A percentile compares a stretch with the other conserved stretches of the same genome.
These are phyloP conservation scores for Limenitis camilla DNA, from an alignment of 2,888 invertebrate genomes.

Conservation along the genomic window DNA sequence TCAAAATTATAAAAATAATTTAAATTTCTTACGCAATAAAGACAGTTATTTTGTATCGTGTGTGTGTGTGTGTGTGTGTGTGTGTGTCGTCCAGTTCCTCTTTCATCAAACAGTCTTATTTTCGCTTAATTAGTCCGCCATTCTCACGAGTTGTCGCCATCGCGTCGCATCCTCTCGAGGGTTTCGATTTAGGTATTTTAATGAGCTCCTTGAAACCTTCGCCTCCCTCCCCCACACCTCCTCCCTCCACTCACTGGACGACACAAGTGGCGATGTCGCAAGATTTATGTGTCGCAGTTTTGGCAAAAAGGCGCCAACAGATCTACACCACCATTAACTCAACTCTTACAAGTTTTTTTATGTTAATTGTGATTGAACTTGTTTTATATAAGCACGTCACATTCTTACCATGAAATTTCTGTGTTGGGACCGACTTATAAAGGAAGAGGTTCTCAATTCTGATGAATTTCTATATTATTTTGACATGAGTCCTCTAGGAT, in stretches of 20 bases:
- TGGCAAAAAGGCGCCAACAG: slow-evolving; percentile 20
- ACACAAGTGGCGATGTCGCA: slow-evolving; percentile 11
- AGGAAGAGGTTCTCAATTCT: too few relatives aligned
- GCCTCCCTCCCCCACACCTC: slow-evolving; percentile 6
- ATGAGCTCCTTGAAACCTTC: slow-evolving; percentile 40
- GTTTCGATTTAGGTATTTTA: slow-evolving; percentile 60
- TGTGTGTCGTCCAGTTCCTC: slow-evolving; percentile 2
- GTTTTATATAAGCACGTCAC: neutral
- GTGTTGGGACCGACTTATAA: too few relatives aligned
- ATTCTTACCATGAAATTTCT: too few relatives aligned
- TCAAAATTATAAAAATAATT: too few relatives aligned
- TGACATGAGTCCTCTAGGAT: too few relatives aligned
- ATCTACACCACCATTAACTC: slow-evolving; percentile 1
- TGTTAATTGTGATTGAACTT: neutral
- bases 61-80: too few relatives aligned
- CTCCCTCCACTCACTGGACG: neutral
- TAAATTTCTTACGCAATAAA: too few relatives aligned
- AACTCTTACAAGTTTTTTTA: neutral
- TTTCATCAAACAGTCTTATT: slow-evolving; percentile 27
- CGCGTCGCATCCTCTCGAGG: slow-evolving; percentile 27
- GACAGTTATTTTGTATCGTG: too few relatives aligned
- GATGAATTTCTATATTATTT: too few relatives aligned
- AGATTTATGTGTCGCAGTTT: slow-evolving; percentile 23
- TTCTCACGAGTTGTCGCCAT: slow-evolving; percentile 47
- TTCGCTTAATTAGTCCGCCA: slow-evolving; percentile 47